Evolutionary conservation across 1,140 invertebrate genomes (phyloP).

Genomic region (Macrotrachela quadricornifera): DNA sequence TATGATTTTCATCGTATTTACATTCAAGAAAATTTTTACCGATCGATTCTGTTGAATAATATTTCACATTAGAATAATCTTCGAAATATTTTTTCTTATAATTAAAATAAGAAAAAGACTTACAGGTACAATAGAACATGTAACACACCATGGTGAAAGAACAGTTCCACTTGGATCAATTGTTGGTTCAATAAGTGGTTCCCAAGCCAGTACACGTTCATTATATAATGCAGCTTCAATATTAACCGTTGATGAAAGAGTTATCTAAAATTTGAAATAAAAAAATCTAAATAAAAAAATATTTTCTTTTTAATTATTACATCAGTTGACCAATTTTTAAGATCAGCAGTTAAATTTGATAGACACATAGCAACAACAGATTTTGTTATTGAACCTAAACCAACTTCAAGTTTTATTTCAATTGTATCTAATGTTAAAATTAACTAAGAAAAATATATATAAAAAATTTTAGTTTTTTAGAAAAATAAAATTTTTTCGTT

Average conservation of each 20-base stretch:
- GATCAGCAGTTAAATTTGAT: slow-evolving; percentile 52
- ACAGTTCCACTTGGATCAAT: too few species aligned
- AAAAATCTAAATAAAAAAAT: too few species aligned
- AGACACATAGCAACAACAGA: slow-evolving; percentile 61
- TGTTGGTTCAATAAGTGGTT: slow-evolving; percentile 49
- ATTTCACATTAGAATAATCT: too few species aligned
- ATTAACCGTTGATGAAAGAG: slow-evolving; percentile 23
- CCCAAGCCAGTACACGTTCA: slow-evolving; percentile 47
- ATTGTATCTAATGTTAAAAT: slow-evolving; percentile 28
- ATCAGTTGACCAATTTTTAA: slow-evolving; percentile 63
- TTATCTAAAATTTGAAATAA: background rate
- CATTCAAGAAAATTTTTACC: too few species aligned
- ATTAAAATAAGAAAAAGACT: too few species aligned
- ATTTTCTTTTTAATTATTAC: slow-evolving; percentile 27
- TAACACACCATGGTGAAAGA: too few species aligned
- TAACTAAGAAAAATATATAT: slow-evolving; percentile 22
- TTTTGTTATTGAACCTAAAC: slow-evolving; percentile 54
- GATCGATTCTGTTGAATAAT: too few species aligned
- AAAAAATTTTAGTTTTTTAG: too few species aligned
- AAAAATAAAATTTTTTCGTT: background rate
- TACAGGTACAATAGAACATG: too few species aligned
- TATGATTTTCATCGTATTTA: too few species aligned
- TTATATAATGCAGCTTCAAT: slow-evolving; percentile 52
- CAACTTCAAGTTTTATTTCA: slow-evolving; percentile 63
- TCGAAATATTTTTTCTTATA: too few species aligned